Evolutionary conservation across 2,797 vertebrate genomes (phyloP).

Genomic region (Gymnopithys bicolor): DNA sequence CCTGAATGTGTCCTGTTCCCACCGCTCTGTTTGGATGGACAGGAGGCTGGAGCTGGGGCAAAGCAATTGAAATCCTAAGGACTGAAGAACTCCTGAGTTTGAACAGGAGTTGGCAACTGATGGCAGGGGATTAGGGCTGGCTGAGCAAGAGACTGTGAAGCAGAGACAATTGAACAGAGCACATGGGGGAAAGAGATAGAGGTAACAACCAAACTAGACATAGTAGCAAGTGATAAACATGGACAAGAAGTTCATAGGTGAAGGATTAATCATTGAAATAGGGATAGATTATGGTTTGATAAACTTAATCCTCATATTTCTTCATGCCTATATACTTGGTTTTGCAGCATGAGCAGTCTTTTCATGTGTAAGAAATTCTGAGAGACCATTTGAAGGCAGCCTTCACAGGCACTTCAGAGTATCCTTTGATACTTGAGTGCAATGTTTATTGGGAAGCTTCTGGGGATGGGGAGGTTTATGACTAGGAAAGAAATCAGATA

Average conservation of each 20-base stretch:
- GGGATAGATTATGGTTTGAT: not conserved
- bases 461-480: not conserved
- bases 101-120: not conserved
- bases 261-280: not conserved
- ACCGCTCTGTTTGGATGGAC: not conserved
- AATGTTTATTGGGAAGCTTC: not conserved
- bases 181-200: not conserved
- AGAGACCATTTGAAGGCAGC: not conserved
- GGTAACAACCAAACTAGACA: not conserved
- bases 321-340: not conserved
- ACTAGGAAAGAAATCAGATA: not conserved
- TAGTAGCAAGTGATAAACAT: not conserved
- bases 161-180: not conserved
- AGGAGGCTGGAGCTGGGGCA: not conserved
- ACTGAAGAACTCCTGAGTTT: not conserved
- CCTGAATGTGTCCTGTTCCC: not conserved
- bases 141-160: not conserved
- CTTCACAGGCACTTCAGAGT: not conserved
- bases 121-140: not conserved
- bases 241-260: not conserved
- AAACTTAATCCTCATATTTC: not conserved
- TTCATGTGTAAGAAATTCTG: not conserved
- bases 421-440: not conserved
- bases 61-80: not conserved
- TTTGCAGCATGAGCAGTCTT: not conserved